Conservation (phyloP, 1,140 invertebrate species). For the Dendroctonus valens region DNA sequence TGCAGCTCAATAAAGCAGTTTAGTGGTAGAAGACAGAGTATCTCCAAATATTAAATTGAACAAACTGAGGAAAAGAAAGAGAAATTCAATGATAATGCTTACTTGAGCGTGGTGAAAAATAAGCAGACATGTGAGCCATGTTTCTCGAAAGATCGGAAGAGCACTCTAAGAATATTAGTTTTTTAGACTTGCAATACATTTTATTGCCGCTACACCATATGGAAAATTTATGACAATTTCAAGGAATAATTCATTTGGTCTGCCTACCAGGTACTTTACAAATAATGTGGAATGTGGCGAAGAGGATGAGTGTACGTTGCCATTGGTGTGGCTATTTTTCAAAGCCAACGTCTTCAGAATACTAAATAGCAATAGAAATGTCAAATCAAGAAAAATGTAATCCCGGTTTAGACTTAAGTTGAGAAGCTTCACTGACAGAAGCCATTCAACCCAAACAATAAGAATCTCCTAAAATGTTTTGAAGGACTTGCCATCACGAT, state of each 20-base stretch:
- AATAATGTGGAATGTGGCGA: slow-evolving; percentile 26
- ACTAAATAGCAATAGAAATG: slow-evolving; percentile 19
- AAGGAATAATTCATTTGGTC: slow-evolving; percentile 31
- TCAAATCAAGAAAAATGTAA: not conserved
- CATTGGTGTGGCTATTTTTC: slow-evolving; percentile 23
- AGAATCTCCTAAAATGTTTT: too few species aligned
- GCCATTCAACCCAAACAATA: too few species aligned
- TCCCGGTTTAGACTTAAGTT: too few species aligned
- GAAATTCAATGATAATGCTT: slow-evolving; percentile 17
- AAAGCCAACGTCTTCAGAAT: slow-evolving; percentile 17
- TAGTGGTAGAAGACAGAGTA: not conserved
- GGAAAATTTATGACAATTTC: slow-evolving; percentile 35
- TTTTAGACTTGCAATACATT: slow-evolving; percentile 34
- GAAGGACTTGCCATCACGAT: too few species aligned
- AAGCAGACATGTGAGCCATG: slow-evolving; percentile 28
- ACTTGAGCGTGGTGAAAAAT: slow-evolving; percentile 30
- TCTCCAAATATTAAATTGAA: slow-evolving; percentile 14
- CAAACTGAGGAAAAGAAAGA: slow-evolving; percentile 10
- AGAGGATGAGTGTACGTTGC: slow-evolving; percentile 22
- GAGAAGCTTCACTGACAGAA: too few species aligned
- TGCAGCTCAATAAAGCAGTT: too few species aligned
- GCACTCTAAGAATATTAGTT: slow-evolving; percentile 33
- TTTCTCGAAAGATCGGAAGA: slow-evolving; percentile 25
- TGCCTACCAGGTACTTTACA: slow-evolving; percentile 29
- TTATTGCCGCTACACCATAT: slow-evolving; percentile 29